Evolutionary conservation across 1,140 invertebrate genomes (phyloP).

Genomic region (Drosophila sechellia): DNA sequence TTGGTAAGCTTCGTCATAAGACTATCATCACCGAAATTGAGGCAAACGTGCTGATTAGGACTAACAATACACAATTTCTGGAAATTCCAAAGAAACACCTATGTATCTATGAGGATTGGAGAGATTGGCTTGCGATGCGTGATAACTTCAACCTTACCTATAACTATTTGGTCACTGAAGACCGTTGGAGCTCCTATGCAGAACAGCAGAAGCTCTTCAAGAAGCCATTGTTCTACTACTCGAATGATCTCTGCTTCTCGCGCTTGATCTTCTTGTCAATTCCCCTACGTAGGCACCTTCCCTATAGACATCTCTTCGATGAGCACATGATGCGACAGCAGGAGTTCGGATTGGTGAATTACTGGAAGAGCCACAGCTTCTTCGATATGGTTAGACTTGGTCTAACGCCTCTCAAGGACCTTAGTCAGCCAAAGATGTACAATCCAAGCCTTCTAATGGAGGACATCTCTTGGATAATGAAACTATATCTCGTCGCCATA

Average conservation of each 20-base stretch:
- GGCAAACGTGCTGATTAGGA: neutral
- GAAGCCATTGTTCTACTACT: conserved; percentile 39
- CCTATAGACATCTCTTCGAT: conserved; percentile 56
- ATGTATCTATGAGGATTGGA: conserved; percentile 12
- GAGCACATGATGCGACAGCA: conserved; percentile 41
- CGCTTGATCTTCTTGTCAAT: conserved; percentile 20
- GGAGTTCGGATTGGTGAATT: conserved; percentile 44
- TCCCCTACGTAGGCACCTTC: conserved; percentile 32
- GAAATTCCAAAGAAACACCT: neutral
- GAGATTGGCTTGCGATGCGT: conserved; percentile 6
- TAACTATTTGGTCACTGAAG: conserved; percentile 9
- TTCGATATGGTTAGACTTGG: conserved; percentile 49
- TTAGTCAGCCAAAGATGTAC: neutral
- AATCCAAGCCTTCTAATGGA: conserved; percentile 6
- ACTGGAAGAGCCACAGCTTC: conserved; percentile 46
- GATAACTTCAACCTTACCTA: conserved; percentile 43
- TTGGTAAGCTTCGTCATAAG: conserved; percentile 8
- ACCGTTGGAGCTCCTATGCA: conserved; percentile 44
- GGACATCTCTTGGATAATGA: conserved; percentile 40
- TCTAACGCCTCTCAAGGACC: conserved; percentile 19
- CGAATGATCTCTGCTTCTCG: conserved; percentile 47
- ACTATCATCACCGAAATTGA: conserved; percentile 1
- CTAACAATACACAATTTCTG: neutral
- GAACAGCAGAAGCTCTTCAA: conserved; percentile 55
- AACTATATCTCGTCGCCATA: conserved; percentile 19